Percentiles rank a stretch among this genome's conserved stretches.
Evolutionary conservation across 2,888 invertebrate species (phyloP).

Genomic region (Notodonta dromedarius): DNA sequence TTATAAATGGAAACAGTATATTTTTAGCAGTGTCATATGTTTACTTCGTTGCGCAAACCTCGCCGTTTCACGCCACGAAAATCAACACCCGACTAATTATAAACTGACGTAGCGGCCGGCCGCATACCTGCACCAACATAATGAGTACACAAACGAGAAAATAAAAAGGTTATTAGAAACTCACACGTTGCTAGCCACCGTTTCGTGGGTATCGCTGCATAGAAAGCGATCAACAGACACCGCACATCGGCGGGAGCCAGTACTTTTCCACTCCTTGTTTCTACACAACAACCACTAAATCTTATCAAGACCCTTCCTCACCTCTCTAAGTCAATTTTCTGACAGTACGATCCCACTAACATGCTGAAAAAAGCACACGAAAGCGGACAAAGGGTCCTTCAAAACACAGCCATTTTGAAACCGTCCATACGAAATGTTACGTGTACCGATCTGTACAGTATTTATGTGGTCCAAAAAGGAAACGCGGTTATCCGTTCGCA

Average conservation of each 20-base stretch:
- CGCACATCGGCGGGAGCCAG: slow-evolving; percentile 69
- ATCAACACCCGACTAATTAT: slow-evolving; percentile 56
- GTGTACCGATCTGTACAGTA: slow-evolving; percentile 70
- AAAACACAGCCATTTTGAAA: slow-evolving; percentile 90
- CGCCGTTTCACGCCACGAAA: slow-evolving; percentile 46
- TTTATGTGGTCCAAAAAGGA: slow-evolving; percentile 55
- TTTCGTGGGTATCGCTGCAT: slow-evolving; percentile 72
- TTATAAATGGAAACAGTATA: slow-evolving; percentile 45
- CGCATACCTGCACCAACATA: slow-evolving; percentile 46
- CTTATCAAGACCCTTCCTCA: slow-evolving; percentile 70
- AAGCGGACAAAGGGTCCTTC: slow-evolving; percentile 87
- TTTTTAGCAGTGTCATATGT: slow-evolving; percentile 67
- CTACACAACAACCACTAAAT: slow-evolving; percentile 47
- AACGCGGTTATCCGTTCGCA: slow-evolving; percentile 76
- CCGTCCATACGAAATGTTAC: slow-evolving; percentile 80
- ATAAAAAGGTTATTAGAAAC: slow-evolving; percentile 73
- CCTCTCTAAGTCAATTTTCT: slow-evolving; percentile 86
- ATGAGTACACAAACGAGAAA: slow-evolving; percentile 51
- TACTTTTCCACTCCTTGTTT: slow-evolving; percentile 71
- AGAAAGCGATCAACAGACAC: slow-evolving; percentile 77
- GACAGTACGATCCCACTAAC: slow-evolving; percentile 87
- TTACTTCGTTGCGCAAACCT: slow-evolving; percentile 57
- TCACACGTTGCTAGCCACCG: slow-evolving; percentile 77
- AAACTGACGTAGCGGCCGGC: slow-evolving; percentile 44
- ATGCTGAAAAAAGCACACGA: slow-evolving; percentile 87